These are phyloP conservation scores for Yasuhikotakia modesta DNA, from an alignment of 2,797 vertebrate genomes.

Conservation along the genomic window DNA sequence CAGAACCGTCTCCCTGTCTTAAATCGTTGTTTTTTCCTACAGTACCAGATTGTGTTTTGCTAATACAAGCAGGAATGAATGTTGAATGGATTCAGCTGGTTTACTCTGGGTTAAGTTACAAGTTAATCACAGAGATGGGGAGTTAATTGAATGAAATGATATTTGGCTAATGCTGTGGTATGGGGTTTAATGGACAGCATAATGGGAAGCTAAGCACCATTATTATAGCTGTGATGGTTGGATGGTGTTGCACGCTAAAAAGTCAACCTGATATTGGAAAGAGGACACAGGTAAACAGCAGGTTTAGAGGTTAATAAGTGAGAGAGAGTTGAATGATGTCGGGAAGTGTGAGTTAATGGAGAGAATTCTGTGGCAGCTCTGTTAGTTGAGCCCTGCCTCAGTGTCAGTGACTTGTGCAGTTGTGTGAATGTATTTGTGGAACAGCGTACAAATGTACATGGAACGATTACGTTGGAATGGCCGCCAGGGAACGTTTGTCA, in stretches of 20 bases:
- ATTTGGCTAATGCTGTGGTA: slow-evolving; percentile 13
- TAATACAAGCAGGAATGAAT: slow-evolving; percentile 13
- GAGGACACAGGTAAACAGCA: slow-evolving; percentile 11
- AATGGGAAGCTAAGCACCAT: neutral
- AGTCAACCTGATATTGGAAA: slow-evolving; percentile 2
- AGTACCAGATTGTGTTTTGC: neutral
- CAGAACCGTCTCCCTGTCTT: neutral
- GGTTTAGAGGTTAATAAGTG: slow-evolving; percentile 61
- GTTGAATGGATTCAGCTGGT: neutral
- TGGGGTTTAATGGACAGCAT: slow-evolving; percentile 21
- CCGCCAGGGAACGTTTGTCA: neutral
- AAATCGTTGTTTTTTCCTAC: neutral
- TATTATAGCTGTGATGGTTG: slow-evolving; percentile 17
- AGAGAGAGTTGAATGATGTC: slow-evolving; percentile 52
- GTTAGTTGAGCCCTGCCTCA: slow-evolving; percentile 61
- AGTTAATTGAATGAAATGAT: slow-evolving; percentile 30
- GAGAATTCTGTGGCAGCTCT: slow-evolving; percentile 39
- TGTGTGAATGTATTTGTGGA: no score
- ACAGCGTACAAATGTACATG: neutral
- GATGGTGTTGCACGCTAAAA: slow-evolving; percentile 2
- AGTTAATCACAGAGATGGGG: slow-evolving; percentile 12
- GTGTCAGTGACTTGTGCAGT: slow-evolving; percentile 51
- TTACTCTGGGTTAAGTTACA: slow-evolving; percentile 4
- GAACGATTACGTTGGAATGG: neutral
- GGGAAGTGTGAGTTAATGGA: slow-evolving; percentile 51